Evolutionary conservation across 2,797 vertebrate genomes (phyloP), one percentile per base, ranked within the genome.

Genomic region (Melanotaenia pygmaea): DNA sequence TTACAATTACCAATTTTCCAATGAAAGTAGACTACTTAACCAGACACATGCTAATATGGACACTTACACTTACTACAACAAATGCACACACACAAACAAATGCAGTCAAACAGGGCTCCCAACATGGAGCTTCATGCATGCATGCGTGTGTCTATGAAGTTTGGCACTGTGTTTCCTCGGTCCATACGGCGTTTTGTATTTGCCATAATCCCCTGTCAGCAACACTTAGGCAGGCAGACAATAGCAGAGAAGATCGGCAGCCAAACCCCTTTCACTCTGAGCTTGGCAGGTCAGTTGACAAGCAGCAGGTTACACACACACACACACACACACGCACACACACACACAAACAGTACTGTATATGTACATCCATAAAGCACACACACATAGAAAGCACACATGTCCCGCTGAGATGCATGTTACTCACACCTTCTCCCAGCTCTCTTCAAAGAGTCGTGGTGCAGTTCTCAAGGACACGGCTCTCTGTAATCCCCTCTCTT

Each of bases 401-500:
- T 68, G 74, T 91, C 94, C 94, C 67, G 90, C 93, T 93, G 94
- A 92, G 94, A 96, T 94, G 91, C 93, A 89, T 93, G 94, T 93
- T 98, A 99, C 97, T 98, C 94, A 99, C 97, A 96, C 97, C 93
- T 92, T 96, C 96, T 97, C 92, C 95, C 93, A 93, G 95, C 95
- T 94, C 96, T 96, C 96, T 96, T 97, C 96, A 96, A 96, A 97
- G 96, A 98, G 95, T 98, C 97, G 96, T 90, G 96, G 94, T 97
- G 97, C 96, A 96, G 96, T 96, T 98, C 86, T 99, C 96, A 97
- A 98, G 96, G 97, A 96, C 97, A 97, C 94, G 92, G 96, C 88
- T 84, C 76, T 94, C 95, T 95, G 94, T 95, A 94, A 93, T 95
- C 95, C 93, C 79, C 74, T 80, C 87, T 89, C 81, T 85, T 82